Conservation (phyloP, 2,113 vertebrate genomes). For the Passer montanus region DNA sequence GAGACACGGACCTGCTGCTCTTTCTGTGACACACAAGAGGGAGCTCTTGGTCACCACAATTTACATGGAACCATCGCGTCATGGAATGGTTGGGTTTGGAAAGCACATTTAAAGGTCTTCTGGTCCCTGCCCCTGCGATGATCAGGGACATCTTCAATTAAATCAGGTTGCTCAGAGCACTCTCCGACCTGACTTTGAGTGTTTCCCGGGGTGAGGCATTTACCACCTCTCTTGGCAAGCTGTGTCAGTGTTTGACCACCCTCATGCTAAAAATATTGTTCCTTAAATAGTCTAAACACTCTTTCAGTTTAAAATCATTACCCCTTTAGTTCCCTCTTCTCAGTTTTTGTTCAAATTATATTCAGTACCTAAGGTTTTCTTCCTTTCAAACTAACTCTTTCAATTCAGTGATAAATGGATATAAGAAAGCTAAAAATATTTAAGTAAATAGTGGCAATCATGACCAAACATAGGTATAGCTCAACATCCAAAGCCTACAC, state of each 20-base stretch:
- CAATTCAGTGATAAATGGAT: neutral
- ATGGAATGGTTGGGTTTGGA: neutral
- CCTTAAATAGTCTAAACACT: neutral
- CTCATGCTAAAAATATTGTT: neutral
- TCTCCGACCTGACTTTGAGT: neutral
- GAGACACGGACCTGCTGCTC: rapidly evolving
- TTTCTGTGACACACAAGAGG: neutral
- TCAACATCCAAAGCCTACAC: neutral
- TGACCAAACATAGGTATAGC: neutral
- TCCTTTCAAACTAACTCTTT: neutral
- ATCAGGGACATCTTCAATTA: neutral
- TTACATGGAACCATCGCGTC: rapidly evolving
- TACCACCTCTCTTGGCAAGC: neutral
- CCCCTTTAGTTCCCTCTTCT: rapidly evolving
- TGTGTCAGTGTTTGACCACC: neutral
- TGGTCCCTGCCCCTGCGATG: neutral
- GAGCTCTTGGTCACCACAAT: slow-evolving; percentile 18
- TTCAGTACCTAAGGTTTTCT: neutral
- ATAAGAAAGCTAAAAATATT: neutral
- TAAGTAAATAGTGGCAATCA: neutral
- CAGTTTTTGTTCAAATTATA: neutral
- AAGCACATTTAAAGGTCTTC: neutral
- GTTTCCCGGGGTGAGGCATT: neutral
- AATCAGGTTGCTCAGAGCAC: neutral
- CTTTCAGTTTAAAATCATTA: neutral